Conservation (phyloP, 2,797 vertebrate genomes). For the Sebastes glaucus region DNA sequence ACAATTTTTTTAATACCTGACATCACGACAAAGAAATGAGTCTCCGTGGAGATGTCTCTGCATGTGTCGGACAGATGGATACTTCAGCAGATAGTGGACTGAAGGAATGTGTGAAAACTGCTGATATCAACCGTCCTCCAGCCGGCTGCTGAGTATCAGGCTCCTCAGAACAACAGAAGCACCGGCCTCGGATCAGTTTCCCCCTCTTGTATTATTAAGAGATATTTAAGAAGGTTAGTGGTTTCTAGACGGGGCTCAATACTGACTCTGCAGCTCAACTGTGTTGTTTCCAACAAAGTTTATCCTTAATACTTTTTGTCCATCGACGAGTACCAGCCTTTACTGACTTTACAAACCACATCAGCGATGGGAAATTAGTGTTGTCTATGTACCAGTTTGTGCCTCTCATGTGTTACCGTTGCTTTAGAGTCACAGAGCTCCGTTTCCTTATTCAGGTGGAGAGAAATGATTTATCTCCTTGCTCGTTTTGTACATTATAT, state of each 20-base stretch:
- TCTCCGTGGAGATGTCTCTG: background rate
- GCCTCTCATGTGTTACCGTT: background rate
- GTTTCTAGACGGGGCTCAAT: background rate
- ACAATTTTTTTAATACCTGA: background rate
- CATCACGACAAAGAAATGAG: background rate
- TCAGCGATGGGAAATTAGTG: background rate
- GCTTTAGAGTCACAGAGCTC: background rate
- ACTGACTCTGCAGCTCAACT: background rate
- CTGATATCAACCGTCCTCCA: background rate
- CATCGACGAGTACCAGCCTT: background rate
- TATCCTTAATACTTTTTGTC: background rate
- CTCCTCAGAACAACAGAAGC: background rate
- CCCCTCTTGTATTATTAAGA: conserved; percentile 15
- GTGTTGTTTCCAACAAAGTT: background rate
- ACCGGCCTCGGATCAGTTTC: background rate
- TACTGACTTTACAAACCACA: background rate
- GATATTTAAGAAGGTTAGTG: conserved; percentile 5
- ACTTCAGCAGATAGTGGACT: background rate
- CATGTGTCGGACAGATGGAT: background rate
- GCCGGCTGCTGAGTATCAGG: background rate
- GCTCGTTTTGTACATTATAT: background rate
- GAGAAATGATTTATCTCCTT: background rate
- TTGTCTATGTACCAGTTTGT: background rate
- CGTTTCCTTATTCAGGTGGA: background rate
- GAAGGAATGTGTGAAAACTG: background rate